Conservation (phyloP, 64 coral and sea anemone species). For the Dendrophyllia cribrosa region DNA sequence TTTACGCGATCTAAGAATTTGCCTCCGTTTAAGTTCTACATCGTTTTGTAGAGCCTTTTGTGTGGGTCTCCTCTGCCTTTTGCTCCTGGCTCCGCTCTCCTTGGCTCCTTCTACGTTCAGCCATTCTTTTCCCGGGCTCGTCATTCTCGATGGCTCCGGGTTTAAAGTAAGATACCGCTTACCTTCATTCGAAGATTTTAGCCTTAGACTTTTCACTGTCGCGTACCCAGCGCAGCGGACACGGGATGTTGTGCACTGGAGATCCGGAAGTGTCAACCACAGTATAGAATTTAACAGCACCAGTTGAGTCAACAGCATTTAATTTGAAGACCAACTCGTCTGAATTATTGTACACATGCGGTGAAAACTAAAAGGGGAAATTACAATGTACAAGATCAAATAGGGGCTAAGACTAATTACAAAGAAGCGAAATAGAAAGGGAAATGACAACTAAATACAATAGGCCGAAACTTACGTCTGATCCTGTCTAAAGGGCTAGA, state of each 20-base stretch:
- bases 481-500: constrained; percentile 13
- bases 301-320: too few species aligned
- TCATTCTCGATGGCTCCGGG: neutral
- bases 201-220: neutral
- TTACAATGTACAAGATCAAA: constrained; percentile 12
- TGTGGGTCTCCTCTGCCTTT: constrained; percentile 9
- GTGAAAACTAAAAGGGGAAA: constrained; percentile 7
- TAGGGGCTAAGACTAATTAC: constrained; percentile 9
- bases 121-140: neutral
- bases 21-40: constrained; percentile 14
- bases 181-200: neutral
- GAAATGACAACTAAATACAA: too few species aligned
- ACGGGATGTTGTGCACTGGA: too few species aligned
- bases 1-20: constrained; percentile 7
- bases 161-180: constrained; percentile 5
- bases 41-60: constrained; percentile 5
- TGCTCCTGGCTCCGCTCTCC: constrained; percentile 6
- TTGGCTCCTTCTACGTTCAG: constrained; percentile 9
- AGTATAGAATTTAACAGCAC: too few species aligned
- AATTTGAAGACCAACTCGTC: neutral
- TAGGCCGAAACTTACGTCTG: constrained; percentile 6
- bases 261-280: too few species aligned
- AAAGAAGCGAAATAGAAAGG: neutral
- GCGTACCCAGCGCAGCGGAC: too few species aligned
- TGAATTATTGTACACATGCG: constrained; percentile 22